phyloP scores from a whole-genome alignment of 2,113 vertebrate species.

The Labeo rohita region DNA sequence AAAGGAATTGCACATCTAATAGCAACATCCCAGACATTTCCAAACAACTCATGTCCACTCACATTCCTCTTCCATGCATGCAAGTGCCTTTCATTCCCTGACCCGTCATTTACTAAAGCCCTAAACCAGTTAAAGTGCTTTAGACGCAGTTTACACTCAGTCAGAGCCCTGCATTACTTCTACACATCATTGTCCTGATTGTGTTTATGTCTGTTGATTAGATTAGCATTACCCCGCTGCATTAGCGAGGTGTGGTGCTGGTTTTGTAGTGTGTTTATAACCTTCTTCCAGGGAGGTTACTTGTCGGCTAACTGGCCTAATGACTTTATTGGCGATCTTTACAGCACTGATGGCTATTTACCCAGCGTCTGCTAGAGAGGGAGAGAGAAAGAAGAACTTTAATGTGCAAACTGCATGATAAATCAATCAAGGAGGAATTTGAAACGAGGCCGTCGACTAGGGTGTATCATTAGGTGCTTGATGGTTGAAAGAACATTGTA shows the following conservation, averaged over 20 bases:
- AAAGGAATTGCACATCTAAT: not conserved
- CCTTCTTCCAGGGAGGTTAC: conserved; percentile 11
- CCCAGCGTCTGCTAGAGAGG: conserved; percentile 4
- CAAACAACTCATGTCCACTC: not conserved
- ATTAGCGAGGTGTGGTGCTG: conserved; percentile 14
- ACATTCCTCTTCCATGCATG: not conserved
- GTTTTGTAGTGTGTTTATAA: conserved; percentile 31
- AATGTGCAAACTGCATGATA: conserved; percentile 11
- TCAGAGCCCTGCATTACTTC: not conserved
- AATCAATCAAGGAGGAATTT: conserved; percentile 35
- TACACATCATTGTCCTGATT: not conserved
- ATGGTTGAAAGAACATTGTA: not conserved
- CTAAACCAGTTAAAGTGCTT: conserved; percentile 18
- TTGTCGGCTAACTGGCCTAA: conserved; percentile 41
- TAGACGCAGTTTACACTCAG: not conserved
- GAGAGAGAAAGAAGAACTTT: conserved; percentile 20
- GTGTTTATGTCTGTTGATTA: conserved; percentile 16
- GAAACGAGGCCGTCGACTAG: not conserved
- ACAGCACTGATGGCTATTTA: conserved; percentile 29
- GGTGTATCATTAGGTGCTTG: not conserved
- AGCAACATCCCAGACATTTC: not conserved
- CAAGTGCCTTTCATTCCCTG: not conserved
- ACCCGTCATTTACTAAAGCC: not conserved
- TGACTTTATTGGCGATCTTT: conserved; percentile 51
- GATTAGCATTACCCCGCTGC: conserved; percentile 25